phyloP scores from a whole-genome alignment of 1,140 invertebrate genomes.

The Formica exsecta region DNA sequence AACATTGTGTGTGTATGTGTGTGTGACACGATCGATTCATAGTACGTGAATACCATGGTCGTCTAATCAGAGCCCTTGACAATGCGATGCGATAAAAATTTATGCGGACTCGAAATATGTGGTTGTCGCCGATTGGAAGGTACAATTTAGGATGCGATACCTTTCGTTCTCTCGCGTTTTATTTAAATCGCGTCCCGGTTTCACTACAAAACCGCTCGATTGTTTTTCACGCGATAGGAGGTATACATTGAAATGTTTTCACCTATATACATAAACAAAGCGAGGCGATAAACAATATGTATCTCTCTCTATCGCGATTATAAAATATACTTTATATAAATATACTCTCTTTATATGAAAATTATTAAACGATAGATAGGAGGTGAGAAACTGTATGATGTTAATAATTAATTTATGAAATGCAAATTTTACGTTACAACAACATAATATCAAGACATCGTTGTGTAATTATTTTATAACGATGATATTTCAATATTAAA shows the following conservation, averaged over 20 bases:
- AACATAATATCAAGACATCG: background rate
- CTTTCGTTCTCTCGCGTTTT: slow-evolving; percentile 31
- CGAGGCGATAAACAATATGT: background rate
- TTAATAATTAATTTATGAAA: slow-evolving; percentile 11
- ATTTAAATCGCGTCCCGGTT: slow-evolving; percentile 51
- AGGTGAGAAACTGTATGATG: background rate
- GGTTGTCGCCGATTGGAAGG: slow-evolving; percentile 36
- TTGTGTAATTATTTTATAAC: background rate
- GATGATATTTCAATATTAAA: background rate
- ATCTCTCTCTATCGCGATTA: background rate
- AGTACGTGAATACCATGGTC: slow-evolving; percentile 1
- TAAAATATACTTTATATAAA: background rate
- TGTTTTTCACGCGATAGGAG: background rate
- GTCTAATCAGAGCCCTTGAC: slow-evolving; percentile 47
- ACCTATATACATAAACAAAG: background rate
- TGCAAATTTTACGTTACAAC: background rate
- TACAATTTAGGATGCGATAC: slow-evolving; percentile 21
- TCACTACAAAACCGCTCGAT: slow-evolving; percentile 21
- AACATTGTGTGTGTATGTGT: background rate
- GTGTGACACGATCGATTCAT: background rate
- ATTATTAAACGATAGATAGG: background rate
- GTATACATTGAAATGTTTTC: background rate
- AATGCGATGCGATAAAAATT: slow-evolving; percentile 47
- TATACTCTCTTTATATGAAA: background rate
- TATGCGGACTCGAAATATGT: slow-evolving; percentile 32